These are phyloP conservation scores for Aleiodes sp. DNA, from an alignment of 1,140 invertebrate genomes.

Conservation along the genomic window DNA sequence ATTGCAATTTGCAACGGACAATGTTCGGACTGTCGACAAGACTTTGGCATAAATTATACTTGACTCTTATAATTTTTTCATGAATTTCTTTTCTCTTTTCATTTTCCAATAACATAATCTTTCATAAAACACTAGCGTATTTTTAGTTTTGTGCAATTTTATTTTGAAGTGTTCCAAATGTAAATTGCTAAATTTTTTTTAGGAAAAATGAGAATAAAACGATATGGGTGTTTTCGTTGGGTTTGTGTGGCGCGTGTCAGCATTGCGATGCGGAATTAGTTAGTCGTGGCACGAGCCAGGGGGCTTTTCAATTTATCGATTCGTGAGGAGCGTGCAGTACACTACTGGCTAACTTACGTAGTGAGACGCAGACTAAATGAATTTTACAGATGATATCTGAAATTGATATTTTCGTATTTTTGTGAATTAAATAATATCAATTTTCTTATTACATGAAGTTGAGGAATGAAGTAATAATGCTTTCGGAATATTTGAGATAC, in stretches of 20 bases:
- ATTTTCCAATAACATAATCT: too few relatives aligned
- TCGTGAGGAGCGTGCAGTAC: conserved; percentile 17
- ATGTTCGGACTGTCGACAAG: conserved; percentile 32
- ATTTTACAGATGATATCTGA: too few relatives aligned
- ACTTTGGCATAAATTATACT: background rate
- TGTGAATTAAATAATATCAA: too few relatives aligned
- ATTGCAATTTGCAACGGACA: conserved; percentile 59
- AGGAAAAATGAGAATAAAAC: conserved; percentile 28
- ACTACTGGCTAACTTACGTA: background rate
- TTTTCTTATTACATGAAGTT: too few relatives aligned
- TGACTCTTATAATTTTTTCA: too few relatives aligned
- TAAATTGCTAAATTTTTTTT: conserved; percentile 1
- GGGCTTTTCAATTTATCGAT: conserved; percentile 35
- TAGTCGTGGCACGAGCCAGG: conserved; percentile 26
- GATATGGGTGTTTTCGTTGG: background rate
- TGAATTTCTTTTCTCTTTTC: too few relatives aligned
- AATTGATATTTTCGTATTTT: too few relatives aligned
- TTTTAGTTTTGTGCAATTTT: background rate
- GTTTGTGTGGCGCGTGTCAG: conserved; percentile 3
- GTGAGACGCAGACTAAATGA: too few relatives aligned
- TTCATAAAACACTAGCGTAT: too few relatives aligned
- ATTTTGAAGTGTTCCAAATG: too few relatives aligned
- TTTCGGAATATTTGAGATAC: too few relatives aligned
- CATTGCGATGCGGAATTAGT: conserved; percentile 19
- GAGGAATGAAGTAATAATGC: too few relatives aligned